These are phyloP conservation scores for Ptycholaimellus sp. DNA, from an alignment of 2,888 invertebrate genomes.

Conservation along the genomic window DNA sequence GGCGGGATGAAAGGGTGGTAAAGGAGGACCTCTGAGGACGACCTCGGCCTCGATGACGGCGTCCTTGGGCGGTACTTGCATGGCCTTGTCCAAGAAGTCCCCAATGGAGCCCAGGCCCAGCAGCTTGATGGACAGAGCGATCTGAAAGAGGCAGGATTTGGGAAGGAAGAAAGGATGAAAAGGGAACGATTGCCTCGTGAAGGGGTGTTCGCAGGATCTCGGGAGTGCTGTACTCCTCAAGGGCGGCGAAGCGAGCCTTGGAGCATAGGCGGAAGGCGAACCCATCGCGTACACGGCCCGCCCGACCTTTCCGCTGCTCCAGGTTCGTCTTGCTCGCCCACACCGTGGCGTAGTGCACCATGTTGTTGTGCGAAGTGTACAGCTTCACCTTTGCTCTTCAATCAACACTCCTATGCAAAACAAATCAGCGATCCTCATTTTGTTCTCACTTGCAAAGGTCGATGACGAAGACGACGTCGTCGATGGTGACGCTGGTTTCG, in stretches of 20 bases:
- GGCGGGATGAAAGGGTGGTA: neutral
- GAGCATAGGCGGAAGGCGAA: conserved; percentile 75
- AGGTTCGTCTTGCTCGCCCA: conserved; percentile 70
- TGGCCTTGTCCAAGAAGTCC: conserved; percentile 66
- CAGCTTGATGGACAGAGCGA: conserved; percentile 68
- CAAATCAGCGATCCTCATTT: neutral
- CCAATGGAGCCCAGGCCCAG: conserved; percentile 70
- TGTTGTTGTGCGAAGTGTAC: conserved; percentile 91
- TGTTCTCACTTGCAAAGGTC: conserved; percentile 60
- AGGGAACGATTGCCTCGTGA: no score
- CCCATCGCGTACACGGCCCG: conserved; percentile 77
- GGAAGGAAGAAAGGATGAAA: no score
- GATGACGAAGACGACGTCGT: conserved; percentile 90
- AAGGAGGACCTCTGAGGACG: conserved; percentile 30
- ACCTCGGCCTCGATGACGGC: conserved; percentile 94
- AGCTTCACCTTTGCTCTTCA: conserved; percentile 66
- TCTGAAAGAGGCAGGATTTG: no score
- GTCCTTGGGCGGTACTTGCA: conserved; percentile 86
- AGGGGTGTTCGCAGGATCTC: conserved; percentile 93
- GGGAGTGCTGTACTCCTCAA: conserved; percentile 58
- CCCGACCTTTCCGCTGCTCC: conserved; percentile 77
- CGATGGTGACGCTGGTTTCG: conserved; percentile 88
- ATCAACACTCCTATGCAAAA: conserved; percentile 4
- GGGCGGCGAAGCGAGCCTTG: conserved; percentile 26
- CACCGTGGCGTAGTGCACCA: conserved; percentile 91